phyloP scores from a whole-genome alignment of 2,797 vertebrate species.

The Microtus obscurus region DNA sequence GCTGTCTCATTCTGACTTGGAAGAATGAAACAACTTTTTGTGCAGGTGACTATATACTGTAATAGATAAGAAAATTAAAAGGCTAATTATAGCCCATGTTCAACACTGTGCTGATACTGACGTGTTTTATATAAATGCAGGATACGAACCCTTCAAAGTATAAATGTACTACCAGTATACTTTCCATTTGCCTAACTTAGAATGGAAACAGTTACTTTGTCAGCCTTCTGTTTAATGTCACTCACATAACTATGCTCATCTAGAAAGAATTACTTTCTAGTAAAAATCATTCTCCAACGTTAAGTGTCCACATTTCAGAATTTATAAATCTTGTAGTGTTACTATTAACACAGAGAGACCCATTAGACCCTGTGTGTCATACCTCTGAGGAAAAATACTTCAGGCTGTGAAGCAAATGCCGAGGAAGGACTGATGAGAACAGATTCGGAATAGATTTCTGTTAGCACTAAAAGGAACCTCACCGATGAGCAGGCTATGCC shows the following conservation, averaged over 20 bases:
- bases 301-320: background rate
- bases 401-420: background rate
- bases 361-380: background rate
- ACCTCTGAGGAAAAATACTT: background rate
- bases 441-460: background rate
- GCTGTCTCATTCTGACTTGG: background rate
- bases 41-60: background rate
- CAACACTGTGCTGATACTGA: background rate
- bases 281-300: conserved; percentile 12
- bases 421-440: background rate
- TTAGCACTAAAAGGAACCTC: background rate
- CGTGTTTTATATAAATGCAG: background rate
- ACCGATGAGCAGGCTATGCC: background rate
- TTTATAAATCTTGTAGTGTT: background rate
- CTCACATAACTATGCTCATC: background rate
- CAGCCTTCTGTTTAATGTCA: background rate
- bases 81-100: background rate
- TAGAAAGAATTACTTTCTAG: conserved; percentile 5
- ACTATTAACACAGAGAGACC: background rate
- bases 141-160: background rate
- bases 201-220: conserved; percentile 10
- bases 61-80: background rate
- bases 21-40: background rate
- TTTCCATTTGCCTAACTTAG: conserved; percentile 11
- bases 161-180: background rate